Base-by-base conservation (phyloP, 92 coral and sea anemone genomes). In the Zoanthus sociatus region DNA sequence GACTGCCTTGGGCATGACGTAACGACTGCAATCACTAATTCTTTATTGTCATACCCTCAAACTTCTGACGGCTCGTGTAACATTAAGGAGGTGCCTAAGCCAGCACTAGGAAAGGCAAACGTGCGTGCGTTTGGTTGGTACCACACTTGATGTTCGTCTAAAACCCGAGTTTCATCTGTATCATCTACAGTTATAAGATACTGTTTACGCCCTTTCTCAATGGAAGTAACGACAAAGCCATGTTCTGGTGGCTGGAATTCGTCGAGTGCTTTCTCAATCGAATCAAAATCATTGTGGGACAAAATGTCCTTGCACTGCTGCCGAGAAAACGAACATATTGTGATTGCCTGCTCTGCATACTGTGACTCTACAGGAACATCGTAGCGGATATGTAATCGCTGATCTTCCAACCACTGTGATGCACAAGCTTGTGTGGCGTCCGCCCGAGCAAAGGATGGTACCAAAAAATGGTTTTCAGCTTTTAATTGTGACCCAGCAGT, bases 21-120 rank as follows among this genome's bases (percentile, higher is more conserved):
- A 78, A 83, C 66, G 14, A 83, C 78, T 5, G 78, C 87, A 51
- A 83, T 68, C 63, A 83, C 47, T 66, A 83, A 32, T 30, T 83
- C 78, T 68, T 83, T 11, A 20, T 83, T 73, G 68, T 83, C 87
- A 15, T 70, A 83, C 70, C 87, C 87, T 78, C 87, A 70, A 83
- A 83, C 63, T 31, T 83, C 87, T n/a, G 50, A 51, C 0, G 79
- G 79, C 37, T 84, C 58, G 79, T 84, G 87, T 7, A 84, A 50
- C 3, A 84, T 84, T 53, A 71, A 30, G 15, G 51, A 84, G 12
- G 33, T 51, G 31, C 66, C 11, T 42, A 46, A 74, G 56, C 70
- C 63, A 37, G 68, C 47, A n/a, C 21, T 71, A 6, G 87, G 70
- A 71, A 84, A 84, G 60, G 60, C 68, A 47, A 20, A 84, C 1